phyloP scores from a whole-genome alignment of 2,113 vertebrate genomes.

The Gopherus flavomarginatus region DNA sequence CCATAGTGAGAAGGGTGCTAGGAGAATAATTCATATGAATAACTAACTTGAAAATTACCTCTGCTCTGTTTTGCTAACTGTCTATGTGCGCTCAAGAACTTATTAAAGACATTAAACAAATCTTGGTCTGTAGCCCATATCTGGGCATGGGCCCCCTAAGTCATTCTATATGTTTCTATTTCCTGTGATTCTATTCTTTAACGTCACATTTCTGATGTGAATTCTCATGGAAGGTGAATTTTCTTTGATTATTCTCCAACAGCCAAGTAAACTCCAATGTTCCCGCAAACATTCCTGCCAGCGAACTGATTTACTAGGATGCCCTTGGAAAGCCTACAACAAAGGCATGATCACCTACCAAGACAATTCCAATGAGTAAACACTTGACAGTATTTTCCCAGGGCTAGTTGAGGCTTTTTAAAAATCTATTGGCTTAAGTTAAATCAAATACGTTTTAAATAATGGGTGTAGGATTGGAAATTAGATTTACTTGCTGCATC shows the following conservation, averaged over 20 bases:
- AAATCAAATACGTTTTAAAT: conserved; percentile 13
- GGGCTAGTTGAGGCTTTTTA: not conserved
- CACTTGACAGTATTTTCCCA: not conserved
- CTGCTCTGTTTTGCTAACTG: not conserved
- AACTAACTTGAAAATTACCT: not conserved
- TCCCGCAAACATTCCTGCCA: not conserved
- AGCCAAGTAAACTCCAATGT: not conserved
- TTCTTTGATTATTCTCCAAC: not conserved
- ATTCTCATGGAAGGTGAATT: not conserved
- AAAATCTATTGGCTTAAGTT: not conserved
- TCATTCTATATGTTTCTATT: not conserved
- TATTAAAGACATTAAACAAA: not conserved
- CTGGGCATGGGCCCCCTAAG: not conserved
- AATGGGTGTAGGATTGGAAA: not conserved
- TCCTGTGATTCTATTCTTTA: not conserved
- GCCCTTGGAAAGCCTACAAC: not conserved
- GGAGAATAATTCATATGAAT: not conserved
- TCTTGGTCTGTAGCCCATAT: not conserved
- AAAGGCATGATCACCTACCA: not conserved
- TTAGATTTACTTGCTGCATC: not conserved
- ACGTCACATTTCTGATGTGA: not conserved
- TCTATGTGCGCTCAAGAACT: not conserved
- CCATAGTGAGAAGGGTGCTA: not conserved
- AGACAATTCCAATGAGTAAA: not conserved
- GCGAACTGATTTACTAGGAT: not conserved